A percentile compares a stretch with the other conserved stretches of the same genome.
Evolutionary conservation across 2,888 invertebrate genomes (phyloP).

Genomic region (Keiferia lycopersicella): DNA sequence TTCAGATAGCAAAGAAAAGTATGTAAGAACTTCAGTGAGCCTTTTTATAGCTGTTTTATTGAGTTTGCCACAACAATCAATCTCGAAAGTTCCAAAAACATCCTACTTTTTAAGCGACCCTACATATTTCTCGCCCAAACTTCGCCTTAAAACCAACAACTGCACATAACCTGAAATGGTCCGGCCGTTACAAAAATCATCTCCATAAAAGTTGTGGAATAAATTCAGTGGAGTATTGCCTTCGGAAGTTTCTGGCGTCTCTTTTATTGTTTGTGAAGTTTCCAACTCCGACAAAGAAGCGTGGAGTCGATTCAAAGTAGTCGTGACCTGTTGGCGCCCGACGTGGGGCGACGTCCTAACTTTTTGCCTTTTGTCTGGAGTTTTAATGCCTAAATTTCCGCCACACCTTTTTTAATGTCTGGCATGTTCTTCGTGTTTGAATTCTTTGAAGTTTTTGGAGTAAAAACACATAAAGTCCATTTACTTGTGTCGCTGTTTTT

Average conservation of each 20-base stretch:
- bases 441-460: slow-evolving; percentile 7
- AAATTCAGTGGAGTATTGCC: slow-evolving; percentile 47
- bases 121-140: slow-evolving; percentile 22
- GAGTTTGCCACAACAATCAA: neutral
- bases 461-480: slow-evolving; percentile 7
- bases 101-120: slow-evolving; percentile 20
- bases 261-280: slow-evolving; percentile 44
- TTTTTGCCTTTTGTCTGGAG: slow-evolving; percentile 23
- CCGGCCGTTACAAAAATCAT: slow-evolving; percentile 44
- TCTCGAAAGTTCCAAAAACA: neutral
- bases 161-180: slow-evolving; percentile 31
- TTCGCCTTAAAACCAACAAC: slow-evolving; percentile 21
- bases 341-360: slow-evolving; percentile 27
- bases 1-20: neutral
- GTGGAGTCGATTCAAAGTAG: slow-evolving; percentile 41
- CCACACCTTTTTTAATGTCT: slow-evolving; percentile 13
- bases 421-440: slow-evolving; percentile 4
- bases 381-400: slow-evolving; percentile 20
- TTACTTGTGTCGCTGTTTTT: neutral
- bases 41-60: neutral
- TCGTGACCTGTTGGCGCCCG: slow-evolving; percentile 39
- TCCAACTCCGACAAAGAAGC: slow-evolving; percentile 33
- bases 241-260: slow-evolving; percentile 41
- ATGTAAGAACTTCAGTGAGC: neutral
- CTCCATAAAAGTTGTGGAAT: slow-evolving; percentile 50